These are phyloP conservation scores for Stichopus chloronotus DNA, from an alignment of 35 echinoderm and acorn worm genomes.

Conservation along the genomic window DNA sequence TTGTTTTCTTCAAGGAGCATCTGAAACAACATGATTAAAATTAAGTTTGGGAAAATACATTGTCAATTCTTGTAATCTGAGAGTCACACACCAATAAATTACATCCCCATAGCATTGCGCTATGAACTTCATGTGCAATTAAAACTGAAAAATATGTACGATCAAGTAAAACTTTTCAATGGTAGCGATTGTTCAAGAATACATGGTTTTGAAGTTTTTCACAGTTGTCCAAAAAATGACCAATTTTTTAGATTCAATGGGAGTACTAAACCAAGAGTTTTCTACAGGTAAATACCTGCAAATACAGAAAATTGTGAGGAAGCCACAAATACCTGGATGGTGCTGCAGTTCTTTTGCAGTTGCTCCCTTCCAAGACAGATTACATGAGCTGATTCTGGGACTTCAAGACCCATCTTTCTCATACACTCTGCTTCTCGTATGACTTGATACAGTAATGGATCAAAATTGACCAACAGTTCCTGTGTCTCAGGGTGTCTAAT, in stretches of 20 bases:
- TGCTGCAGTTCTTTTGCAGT: slow-evolving; percentile 80
- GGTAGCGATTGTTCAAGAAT: too few relatives aligned
- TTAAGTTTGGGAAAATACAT: neutral
- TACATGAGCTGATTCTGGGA: slow-evolving; percentile 85
- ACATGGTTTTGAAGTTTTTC: too few relatives aligned
- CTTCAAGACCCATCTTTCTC: slow-evolving; percentile 88
- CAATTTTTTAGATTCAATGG: too few relatives aligned
- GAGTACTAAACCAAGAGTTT: too few relatives aligned
- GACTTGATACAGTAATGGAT: slow-evolving; percentile 89
- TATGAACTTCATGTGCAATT: too few relatives aligned
- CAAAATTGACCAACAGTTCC: slow-evolving; percentile 91
- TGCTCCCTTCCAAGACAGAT: slow-evolving; percentile 85
- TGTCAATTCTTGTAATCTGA: neutral
- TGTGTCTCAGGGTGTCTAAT: slow-evolving; percentile 87
- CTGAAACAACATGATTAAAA: slow-evolving; percentile 31
- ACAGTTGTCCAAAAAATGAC: too few relatives aligned
- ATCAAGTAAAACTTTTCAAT: too few relatives aligned
- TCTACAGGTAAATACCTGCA: too few relatives aligned
- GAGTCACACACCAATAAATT: too few relatives aligned
- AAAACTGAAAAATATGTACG: too few relatives aligned
- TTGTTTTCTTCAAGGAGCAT: slow-evolving; percentile 68
- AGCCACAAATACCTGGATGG: slow-evolving; percentile 67
- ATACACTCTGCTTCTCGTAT: slow-evolving; percentile 93
- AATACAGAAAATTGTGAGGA: too few relatives aligned
- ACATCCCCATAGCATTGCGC: too few relatives aligned